Conservation (phyloP, 2,888 invertebrate genomes). For the Neoascia interrupta region DNA sequence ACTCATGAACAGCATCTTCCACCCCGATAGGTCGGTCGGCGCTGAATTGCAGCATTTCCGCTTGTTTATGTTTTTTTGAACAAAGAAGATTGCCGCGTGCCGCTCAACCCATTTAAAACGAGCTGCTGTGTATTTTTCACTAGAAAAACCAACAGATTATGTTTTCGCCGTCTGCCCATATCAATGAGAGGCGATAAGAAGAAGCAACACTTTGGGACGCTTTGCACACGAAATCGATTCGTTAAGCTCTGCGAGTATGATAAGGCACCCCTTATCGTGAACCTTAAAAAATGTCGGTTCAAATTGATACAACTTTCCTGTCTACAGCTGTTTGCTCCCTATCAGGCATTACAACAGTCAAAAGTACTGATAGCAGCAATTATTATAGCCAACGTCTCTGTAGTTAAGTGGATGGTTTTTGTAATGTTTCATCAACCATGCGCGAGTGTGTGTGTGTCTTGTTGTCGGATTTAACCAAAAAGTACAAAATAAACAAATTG, state of each 20-base stretch:
- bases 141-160: too few relatives aligned
- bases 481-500: slow-evolving; percentile 26
- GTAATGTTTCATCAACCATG: too few relatives aligned
- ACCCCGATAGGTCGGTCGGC: not conserved
- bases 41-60: slow-evolving; percentile 9
- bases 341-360: slow-evolving; percentile 4
- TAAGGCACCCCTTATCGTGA: slow-evolving; percentile 3
- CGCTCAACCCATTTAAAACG: slow-evolving; percentile 1
- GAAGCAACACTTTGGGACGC: not conserved
- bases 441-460: too few relatives aligned
- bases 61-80: slow-evolving; percentile 13
- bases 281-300: not conserved
- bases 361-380: not conserved
- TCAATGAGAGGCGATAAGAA: too few relatives aligned
- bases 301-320: not conserved
- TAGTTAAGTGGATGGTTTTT: too few relatives aligned
- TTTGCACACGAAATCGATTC: slow-evolving; percentile 6
- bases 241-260: slow-evolving; percentile 8
- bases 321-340: slow-evolving; percentile 3
- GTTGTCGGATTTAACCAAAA: too few relatives aligned
- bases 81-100: not conserved
- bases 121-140: too few relatives aligned
- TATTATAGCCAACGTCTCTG: too few relatives aligned
- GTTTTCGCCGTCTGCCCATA: not conserved
- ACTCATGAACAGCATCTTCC: slow-evolving; percentile 11